Evolutionary conservation across 2,113 vertebrate species (phyloP).

Genomic region (Euleptes europaea): DNA sequence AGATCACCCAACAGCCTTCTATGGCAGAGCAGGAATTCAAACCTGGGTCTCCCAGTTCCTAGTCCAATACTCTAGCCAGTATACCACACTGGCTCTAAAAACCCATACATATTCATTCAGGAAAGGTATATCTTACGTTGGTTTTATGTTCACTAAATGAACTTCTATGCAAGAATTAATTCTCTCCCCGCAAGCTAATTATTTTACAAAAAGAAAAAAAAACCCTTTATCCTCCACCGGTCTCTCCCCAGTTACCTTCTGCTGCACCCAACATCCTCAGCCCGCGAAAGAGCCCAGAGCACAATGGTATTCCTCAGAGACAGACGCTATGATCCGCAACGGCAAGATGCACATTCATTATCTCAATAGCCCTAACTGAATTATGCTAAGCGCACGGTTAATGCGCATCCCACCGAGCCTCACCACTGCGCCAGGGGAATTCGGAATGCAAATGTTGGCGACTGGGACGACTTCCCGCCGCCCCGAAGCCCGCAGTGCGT

Average conservation of each 20-base stretch:
- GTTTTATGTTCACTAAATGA: not conserved
- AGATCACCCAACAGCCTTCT: too few species aligned
- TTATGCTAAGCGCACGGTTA: not conserved
- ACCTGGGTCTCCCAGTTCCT: too few species aligned
- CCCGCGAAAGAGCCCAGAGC: not conserved
- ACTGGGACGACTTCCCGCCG: not conserved
- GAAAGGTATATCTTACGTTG: not conserved
- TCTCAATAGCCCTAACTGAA: not conserved
- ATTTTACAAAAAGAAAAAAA: not conserved
- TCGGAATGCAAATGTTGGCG: not conserved
- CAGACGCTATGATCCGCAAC: not conserved
- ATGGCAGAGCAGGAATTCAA: too few species aligned
- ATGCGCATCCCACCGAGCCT: fast-evolving
- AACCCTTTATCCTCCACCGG: not conserved
- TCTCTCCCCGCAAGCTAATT: not conserved
- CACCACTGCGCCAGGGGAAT: not conserved
- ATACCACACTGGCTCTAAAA: too few species aligned
- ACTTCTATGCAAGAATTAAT: not conserved
- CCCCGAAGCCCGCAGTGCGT: not conserved
- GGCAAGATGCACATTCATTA: not conserved
- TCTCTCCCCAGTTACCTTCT: fast-evolving
- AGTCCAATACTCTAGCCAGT: too few species aligned
- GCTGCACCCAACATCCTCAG: not conserved
- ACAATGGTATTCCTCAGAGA: not conserved
- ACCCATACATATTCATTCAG: too few species aligned